Percentiles rank a stretch among this genome's conserved stretches.
phyloP scores from a whole-genome alignment of 2,797 vertebrate genomes.

The Chiroxiphia lanceolata region DNA sequence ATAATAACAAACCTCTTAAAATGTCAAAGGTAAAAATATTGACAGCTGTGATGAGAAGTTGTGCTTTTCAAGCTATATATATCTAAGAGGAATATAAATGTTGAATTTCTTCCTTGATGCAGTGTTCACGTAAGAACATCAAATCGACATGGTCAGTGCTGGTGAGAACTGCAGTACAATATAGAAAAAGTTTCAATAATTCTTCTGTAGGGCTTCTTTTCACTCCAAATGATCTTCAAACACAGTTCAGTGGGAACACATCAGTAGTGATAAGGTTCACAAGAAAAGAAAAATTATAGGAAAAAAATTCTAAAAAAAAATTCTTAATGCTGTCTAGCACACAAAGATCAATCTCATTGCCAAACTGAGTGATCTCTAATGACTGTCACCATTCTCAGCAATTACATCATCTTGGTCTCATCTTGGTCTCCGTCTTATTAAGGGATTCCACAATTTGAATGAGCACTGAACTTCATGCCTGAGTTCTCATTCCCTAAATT shows the following conservation, averaged over 20 bases:
- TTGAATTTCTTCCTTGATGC: not conserved
- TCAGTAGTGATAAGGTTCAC: not conserved
- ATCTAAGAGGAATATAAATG: not conserved
- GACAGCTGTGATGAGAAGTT: slow-evolving; percentile 16
- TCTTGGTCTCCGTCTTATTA: not conserved
- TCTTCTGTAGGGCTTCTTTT: not conserved
- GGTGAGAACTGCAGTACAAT: not conserved
- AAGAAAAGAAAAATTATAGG: not conserved
- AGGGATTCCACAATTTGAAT: not conserved
- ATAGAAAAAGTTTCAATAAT: not conserved
- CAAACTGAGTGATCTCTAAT: not conserved
- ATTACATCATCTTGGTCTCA: not conserved
- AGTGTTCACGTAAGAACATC: not conserved
- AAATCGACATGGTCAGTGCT: not conserved
- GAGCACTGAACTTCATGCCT: not conserved
- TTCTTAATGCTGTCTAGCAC: not conserved
- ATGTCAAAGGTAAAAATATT: slow-evolving; percentile 20
- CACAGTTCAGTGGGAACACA: not conserved
- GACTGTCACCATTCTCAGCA: not conserved
- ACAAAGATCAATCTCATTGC: not conserved
- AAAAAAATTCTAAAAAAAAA: not conserved
- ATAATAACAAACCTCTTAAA: slow-evolving; percentile 13
- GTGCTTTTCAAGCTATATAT: not conserved
- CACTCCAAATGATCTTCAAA: slow-evolving; percentile 6
- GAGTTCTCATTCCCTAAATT: not conserved